phyloP scores from a whole-genome alignment of 2,113 vertebrate species.

The Hipposideros armiger region DNA sequence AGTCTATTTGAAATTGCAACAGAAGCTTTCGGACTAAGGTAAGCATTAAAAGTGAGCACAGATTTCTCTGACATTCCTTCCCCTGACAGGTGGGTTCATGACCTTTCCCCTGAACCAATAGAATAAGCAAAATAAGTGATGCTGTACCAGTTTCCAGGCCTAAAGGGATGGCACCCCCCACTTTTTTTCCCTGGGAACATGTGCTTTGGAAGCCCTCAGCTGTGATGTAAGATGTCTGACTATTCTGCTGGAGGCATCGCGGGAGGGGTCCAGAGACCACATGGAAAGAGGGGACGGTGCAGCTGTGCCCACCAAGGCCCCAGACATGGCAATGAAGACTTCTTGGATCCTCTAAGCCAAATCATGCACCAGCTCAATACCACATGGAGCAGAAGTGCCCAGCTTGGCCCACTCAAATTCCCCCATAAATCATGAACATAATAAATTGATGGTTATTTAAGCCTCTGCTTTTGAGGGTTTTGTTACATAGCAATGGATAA shows the following conservation, averaged over 20 bases:
- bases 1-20: background rate
- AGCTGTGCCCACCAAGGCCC: background rate
- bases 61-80: background rate
- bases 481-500: background rate
- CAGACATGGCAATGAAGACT: background rate
- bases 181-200: background rate
- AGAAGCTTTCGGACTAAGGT: background rate
- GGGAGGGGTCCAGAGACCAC: background rate
- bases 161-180: background rate
- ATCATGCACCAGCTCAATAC: background rate
- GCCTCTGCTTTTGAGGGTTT: background rate
- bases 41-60: background rate
- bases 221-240: background rate
- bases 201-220: background rate
- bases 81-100: background rate
- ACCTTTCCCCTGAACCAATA: background rate
- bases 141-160: background rate
- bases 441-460: background rate
- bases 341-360: background rate
- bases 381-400: background rate
- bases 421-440: background rate
- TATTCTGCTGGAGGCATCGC: background rate
- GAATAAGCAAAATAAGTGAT: background rate
- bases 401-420: too few species aligned
- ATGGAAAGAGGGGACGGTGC: background rate